phyloP scores from a whole-genome alignment of 2,888 invertebrate species.

The Cistogaster globosa region DNA sequence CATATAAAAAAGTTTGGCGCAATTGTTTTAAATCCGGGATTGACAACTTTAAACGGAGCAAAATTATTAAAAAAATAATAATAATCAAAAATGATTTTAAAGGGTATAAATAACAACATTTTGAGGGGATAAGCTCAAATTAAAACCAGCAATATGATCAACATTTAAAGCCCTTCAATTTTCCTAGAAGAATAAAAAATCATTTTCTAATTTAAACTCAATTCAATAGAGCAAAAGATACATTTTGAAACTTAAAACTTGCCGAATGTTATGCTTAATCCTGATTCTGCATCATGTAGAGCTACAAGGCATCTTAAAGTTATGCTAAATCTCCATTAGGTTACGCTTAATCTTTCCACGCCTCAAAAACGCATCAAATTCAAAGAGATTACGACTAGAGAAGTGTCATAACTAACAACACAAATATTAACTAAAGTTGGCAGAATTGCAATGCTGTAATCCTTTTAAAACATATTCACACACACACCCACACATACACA shows the following conservation, averaged over 20 bases:
- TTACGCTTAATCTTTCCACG: slow-evolving; percentile 44
- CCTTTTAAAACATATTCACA: background rate
- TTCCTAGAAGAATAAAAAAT: background rate
- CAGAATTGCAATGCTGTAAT: slow-evolving; percentile 19
- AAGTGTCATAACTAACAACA: slow-evolving; percentile 10
- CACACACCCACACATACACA: background rate
- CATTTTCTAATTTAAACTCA: background rate
- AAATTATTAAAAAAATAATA: too few relatives aligned
- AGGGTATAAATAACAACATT: too few relatives aligned
- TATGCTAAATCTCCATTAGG: slow-evolving; percentile 31
- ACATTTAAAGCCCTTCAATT: background rate
- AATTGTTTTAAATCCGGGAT: too few relatives aligned
- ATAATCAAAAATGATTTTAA: too few relatives aligned
- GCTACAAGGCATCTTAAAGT: slow-evolving; percentile 27
- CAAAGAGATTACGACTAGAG: background rate
- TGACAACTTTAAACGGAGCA: too few relatives aligned
- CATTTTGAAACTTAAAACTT: slow-evolving; percentile 30
- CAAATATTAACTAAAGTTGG: slow-evolving; percentile 16
- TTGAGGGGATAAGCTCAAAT: too few relatives aligned
- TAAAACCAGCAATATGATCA: too few relatives aligned
- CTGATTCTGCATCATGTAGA: background rate
- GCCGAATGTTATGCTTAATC: slow-evolving; percentile 49
- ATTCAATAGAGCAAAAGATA: background rate
- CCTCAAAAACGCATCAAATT: slow-evolving; percentile 26
- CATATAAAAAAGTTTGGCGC: too few relatives aligned